A percentile compares a stretch with the other conserved stretches of the same genome.
These are phyloP conservation scores for Furcifer pardalis DNA, from an alignment of 2,797 vertebrate genomes.

Conservation along the genomic window DNA sequence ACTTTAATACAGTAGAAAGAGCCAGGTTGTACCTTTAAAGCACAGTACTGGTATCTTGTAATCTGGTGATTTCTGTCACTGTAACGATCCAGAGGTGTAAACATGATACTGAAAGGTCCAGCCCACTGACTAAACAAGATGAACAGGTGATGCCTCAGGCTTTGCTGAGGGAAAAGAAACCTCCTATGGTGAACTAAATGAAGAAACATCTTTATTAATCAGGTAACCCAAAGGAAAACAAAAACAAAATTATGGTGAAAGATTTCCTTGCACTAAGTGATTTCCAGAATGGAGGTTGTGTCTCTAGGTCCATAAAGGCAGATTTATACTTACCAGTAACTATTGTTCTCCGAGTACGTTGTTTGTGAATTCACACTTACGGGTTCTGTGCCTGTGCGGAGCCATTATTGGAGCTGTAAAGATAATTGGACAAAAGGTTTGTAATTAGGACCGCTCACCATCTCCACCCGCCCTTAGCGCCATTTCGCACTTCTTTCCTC, in stretches of 20 bases:
- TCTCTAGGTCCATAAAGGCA: too few relatives aligned
- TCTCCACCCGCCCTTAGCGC: too few relatives aligned
- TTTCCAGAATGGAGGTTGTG: too few relatives aligned
- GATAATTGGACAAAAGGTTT: too few relatives aligned
- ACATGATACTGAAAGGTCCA: slow-evolving; percentile 99
- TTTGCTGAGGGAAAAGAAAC: slow-evolving; percentile 98
- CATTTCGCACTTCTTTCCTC: too few relatives aligned
- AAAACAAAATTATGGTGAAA: background rate
- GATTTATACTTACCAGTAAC: too few relatives aligned
- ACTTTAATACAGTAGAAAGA: background rate
- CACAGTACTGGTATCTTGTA: slow-evolving; percentile 97
- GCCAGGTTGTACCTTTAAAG: slow-evolving; percentile 86
- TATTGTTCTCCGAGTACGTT: too few relatives aligned
- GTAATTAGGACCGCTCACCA: too few relatives aligned
- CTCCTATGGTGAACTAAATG: slow-evolving; percentile 93
- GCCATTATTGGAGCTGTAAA: too few relatives aligned
- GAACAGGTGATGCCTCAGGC: slow-evolving; percentile 96
- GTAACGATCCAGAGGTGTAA: slow-evolving; percentile 96
- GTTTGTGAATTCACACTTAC: too few relatives aligned
- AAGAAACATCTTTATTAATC: slow-evolving; percentile 55
- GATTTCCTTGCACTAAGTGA: background rate
- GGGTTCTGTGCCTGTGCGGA: too few relatives aligned
- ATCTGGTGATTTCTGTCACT: slow-evolving; percentile 99
- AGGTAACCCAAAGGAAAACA: slow-evolving; percentile 27
- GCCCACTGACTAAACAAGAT: slow-evolving; percentile 99